Percentiles rank a stretch among this genome's conserved stretches.
These are phyloP conservation scores for Parotocinclus haroldoi DNA, from an alignment of 2,797 vertebrate species.

Conservation along the genomic window DNA sequence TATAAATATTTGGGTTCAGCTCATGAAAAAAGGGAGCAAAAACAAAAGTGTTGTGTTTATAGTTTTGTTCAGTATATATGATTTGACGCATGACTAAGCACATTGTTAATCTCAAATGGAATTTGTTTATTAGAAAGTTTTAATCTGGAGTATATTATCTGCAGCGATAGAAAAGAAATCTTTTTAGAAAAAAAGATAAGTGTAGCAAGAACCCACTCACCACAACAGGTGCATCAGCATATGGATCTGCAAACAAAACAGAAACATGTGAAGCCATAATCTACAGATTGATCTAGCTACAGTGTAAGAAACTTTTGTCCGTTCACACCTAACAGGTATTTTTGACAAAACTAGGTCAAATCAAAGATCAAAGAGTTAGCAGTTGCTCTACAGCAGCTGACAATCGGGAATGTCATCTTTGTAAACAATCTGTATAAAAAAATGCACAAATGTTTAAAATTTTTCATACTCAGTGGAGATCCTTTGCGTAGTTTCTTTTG, in stretches of 20 bases:
- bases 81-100: no score
- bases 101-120: no score
- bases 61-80: no score
- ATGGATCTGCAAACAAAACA: constrained; percentile 67
- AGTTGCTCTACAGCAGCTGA: not conserved
- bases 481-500: constrained; percentile 59
- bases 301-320: not conserved
- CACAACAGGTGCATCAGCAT: constrained; percentile 52
- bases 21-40: no score
- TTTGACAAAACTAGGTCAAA: not conserved
- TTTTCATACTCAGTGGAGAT: constrained; percentile 66
- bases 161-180: no score
- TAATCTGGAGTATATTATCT: no score
- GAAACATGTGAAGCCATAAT: constrained; percentile 11
- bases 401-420: constrained; percentile 9
- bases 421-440: not conserved
- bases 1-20: no score
- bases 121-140: no score
- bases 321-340: not conserved
- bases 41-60: no score
- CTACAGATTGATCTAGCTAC: not conserved
- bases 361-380: constrained; percentile 16
- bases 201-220: constrained; percentile 47
- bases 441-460: not conserved
- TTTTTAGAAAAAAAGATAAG: no score